Evolutionary conservation across 2,888 invertebrate species (phyloP).

Genomic region (Zele albiditarsus): DNA sequence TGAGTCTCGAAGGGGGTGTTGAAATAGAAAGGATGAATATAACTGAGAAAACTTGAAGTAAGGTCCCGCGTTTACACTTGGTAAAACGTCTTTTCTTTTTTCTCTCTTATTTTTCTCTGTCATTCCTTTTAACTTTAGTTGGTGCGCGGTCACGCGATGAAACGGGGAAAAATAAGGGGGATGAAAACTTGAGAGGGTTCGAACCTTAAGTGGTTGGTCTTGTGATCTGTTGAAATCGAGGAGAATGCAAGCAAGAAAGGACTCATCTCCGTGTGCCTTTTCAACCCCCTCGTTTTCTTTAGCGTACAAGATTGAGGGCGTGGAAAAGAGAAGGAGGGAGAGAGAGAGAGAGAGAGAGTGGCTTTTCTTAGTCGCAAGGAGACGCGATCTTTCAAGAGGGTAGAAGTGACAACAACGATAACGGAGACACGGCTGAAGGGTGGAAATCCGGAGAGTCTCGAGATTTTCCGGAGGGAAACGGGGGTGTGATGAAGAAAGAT

Average conservation of each 20-base stretch:
- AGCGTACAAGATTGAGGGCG: conserved; percentile 24
- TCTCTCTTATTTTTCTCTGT: conserved; percentile 21
- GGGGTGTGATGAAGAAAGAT: conserved; percentile 41
- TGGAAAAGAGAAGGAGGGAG: conserved; percentile 34
- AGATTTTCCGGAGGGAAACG: conserved; percentile 46
- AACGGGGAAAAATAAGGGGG: conserved; percentile 41
- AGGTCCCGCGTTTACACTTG: background rate
- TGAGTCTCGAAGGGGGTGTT: conserved; percentile 16
- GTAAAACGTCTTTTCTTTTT: background rate
- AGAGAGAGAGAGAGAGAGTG: conserved; percentile 49
- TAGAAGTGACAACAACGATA: conserved; percentile 2
- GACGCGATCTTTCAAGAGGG: conserved; percentile 37
- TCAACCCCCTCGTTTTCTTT: conserved; percentile 13
- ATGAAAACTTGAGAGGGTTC: conserved; percentile 51
- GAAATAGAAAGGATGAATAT: background rate
- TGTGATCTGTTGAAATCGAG: conserved; percentile 69
- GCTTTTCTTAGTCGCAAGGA: conserved; percentile 61
- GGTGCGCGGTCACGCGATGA: conserved; percentile 26
- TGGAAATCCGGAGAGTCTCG: conserved; percentile 19
- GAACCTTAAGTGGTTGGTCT: conserved; percentile 55
- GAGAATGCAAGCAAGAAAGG: conserved; percentile 44
- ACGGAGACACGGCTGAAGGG: conserved; percentile 23
- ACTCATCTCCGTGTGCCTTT: conserved; percentile 21
- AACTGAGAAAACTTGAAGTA: conserved; percentile 34
- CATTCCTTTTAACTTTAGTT: conserved; percentile 43